phyloP scores from a whole-genome alignment of 2,113 vertebrate species.

The Eolophus roseicapilla region DNA sequence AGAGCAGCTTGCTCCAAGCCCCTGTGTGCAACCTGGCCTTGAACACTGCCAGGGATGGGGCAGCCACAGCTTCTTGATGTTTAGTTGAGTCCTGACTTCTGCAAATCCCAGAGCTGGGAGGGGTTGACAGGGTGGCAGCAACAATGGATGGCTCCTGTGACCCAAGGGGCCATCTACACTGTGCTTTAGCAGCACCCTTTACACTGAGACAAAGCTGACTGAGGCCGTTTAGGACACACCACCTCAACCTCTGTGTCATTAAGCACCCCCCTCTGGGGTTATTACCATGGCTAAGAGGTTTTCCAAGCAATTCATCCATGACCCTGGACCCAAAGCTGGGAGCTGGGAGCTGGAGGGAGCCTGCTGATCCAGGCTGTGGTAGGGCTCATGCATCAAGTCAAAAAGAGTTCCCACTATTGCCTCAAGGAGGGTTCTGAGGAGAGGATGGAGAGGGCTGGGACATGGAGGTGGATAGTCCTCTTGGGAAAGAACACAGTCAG shows the following conservation, averaged over 20 bases:
- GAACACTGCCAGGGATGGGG: too few relatives aligned
- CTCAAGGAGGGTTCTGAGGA: neutral
- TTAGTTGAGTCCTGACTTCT: neutral
- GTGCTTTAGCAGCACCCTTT: neutral
- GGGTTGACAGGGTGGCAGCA: fast-evolving
- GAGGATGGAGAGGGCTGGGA: neutral
- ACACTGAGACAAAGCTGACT: neutral
- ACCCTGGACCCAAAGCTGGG: neutral
- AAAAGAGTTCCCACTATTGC: neutral
- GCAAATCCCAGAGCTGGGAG: neutral
- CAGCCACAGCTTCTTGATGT: neutral
- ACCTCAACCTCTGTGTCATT: fast-evolving
- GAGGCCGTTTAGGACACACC: fast-evolving
- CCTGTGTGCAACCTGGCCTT: too few relatives aligned
- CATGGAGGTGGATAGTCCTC: neutral
- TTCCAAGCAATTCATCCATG: neutral
- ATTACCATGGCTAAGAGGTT: neutral
- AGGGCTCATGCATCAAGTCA: too few relatives aligned
- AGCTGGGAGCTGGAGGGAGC: neutral
- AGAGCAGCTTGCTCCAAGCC: neutral
- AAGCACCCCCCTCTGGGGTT: neutral
- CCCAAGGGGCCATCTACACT: neutral
- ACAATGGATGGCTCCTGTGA: neutral
- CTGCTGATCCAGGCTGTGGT: neutral
- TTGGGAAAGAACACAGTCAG: neutral